Evolutionary conservation across 2,797 vertebrate genomes (phyloP), one percentile per base, ranked within the genome.

Genomic region (Acanthurus lineatus): DNA sequence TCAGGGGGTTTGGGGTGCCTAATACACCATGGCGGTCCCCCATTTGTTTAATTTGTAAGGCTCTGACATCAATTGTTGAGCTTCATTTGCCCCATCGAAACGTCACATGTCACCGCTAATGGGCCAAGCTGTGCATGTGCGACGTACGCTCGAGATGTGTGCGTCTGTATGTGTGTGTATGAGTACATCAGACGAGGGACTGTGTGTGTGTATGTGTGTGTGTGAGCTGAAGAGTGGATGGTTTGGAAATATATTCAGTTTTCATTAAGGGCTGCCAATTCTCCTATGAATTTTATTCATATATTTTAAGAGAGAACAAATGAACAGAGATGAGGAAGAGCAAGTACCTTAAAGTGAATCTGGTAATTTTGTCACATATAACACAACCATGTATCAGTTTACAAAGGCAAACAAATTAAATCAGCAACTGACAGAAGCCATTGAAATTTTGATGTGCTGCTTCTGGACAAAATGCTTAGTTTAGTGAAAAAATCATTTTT

Each of bases 1-100:
- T 95, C 92, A 87, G 94, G 85, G 92, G 92, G 91, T 90, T 94
- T 91, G 93, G 93, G 94, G 91, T 94, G 92, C 93, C 91, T 95
- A 95, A 96, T 91, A 94, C 93, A 94, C 93, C 94, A 94, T 94
- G 92, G 94, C 92, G 88, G 84, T 93, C 91, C 91, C 94, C 93
- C 93, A 95, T 95, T 95, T 95, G 94, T 95, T 95, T 95, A 94
- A 95, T 95, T 95, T 96, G 95, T 95, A 95, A 95, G 94, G 94
- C 94, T 95, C 94, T 94, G 95, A 96, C 94, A 96, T 95, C 93
- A 95, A 95, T 96, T 95, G 95, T 95, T 95, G 94, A 95, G 95
- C 94, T 95, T 95, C 94, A 94, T 96, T 96, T 95, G 94, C 90
- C 90, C 92, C 77, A 92, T 95, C 93, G 92, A 92, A 93, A 93